Evolutionary conservation across 2,888 invertebrate genomes (phyloP).

Genomic region (Malthinus seriepunctatus): DNA sequence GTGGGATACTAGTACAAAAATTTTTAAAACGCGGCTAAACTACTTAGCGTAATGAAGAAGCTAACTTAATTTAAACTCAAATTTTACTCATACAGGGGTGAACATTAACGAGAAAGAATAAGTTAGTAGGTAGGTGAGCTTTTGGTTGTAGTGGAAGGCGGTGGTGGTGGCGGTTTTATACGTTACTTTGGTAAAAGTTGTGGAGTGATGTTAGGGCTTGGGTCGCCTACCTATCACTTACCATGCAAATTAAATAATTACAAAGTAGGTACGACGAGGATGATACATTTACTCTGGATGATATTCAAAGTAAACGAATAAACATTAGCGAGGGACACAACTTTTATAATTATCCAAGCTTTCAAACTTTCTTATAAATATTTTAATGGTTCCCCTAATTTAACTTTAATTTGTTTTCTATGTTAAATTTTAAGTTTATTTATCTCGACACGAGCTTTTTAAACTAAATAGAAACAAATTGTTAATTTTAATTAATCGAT

Average conservation of each 20-base stretch:
- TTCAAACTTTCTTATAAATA: conserved; percentile 48
- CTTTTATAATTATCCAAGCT: conserved; percentile 50
- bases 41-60: conserved; percentile 49
- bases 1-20: conserved; percentile 28
- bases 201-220: conserved; percentile 38
- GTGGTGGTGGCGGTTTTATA: conserved; percentile 19
- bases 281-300: conserved; percentile 46
- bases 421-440: too few species aligned
- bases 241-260: conserved; percentile 56
- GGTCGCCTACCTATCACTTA: conserved; percentile 51
- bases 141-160: conserved; percentile 27
- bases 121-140: conserved; percentile 45
- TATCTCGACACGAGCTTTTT: too few species aligned
- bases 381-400: conserved; percentile 41
- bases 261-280: conserved; percentile 50
- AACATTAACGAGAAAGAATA: conserved; percentile 50
- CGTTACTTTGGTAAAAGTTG: conserved; percentile 41
- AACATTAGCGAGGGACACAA: conserved; percentile 45
- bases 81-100: conserved; percentile 43
- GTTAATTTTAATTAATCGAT: too few species aligned
- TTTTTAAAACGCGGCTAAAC: conserved; percentile 42
- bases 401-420: too few species aligned
- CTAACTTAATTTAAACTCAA: conserved; percentile 49
- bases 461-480: too few species aligned
- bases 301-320: conserved; percentile 46